Base-by-base conservation (phyloP, 92 coral and sea anemone species). In the Chrysogorgia sp. region DNA sequence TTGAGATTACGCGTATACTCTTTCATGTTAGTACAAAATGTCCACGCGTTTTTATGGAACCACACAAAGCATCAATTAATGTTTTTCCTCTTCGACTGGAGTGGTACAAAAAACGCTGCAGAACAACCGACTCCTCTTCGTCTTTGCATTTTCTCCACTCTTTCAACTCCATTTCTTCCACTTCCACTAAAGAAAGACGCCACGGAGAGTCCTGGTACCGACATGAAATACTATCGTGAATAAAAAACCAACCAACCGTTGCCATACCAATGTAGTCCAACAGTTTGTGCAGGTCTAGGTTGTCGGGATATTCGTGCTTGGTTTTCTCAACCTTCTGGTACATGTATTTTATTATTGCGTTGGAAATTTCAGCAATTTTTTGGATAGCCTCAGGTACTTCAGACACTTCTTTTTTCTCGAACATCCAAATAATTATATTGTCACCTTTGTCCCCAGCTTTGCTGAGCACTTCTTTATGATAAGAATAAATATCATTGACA, bases 331-430 rank as follows among this genome's bases (percentile, higher is more conserved):
- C 34, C 60, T 23, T 69, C 53, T 69, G 34, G 40, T 24, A 69
- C 76, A 69, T 69, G 37, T 23, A 45, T 12, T 69, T 24, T 32
- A 69, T 22, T 3, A 33, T 49, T 28, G 76, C 76, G 41, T 69
- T 49, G n/a, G 47, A 13, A 29, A 47, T 49, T 28, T 7, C 23
- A 12, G 37, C 2, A 22, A 47, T 7, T 49, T 33, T 69, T 17
- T 2, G n/a, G 29, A 12, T 10, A 22, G 76, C 76, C 10, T 69
- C 76, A 24, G 21, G 40, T 6, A 69, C 29, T 26, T 10, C 1
- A 1, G 60, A n/a, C 12, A 47, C 56, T 22, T 45, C 43, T 22
- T 69, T 49, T 1, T 45, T 32, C 15, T 15, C 17, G 6, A 69
- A 3, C 59, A 49, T 22, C 1, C 10, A 8, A 13, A 26, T 26